A percentile compares a stretch with the other conserved stretches of the same genome.
phyloP scores from a whole-genome alignment of 2,113 vertebrate species.

The Perca schrenkii region DNA sequence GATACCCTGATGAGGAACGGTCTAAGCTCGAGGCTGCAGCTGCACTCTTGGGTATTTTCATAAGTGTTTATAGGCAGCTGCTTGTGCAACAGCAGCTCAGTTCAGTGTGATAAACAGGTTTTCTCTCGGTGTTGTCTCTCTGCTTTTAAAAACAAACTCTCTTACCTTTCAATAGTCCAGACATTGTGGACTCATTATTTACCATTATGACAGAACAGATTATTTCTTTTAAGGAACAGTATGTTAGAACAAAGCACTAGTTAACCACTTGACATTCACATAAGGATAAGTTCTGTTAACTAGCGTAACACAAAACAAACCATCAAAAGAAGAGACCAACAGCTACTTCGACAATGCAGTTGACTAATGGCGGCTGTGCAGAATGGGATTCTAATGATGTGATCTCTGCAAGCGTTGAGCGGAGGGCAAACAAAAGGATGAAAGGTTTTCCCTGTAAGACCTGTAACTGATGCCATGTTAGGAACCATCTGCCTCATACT shows the following conservation, averaged over 20 bases:
- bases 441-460: conserved; percentile 90
- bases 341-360: conserved; percentile 84
- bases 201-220: conserved; percentile 11
- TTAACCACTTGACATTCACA: conserved; percentile 80
- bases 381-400: conserved; percentile 91
- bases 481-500: conserved; percentile 93
- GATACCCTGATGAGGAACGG: conserved; percentile 47
- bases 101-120: conserved; percentile 54
- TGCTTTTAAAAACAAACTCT: conserved; percentile 49
- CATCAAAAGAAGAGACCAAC: conserved; percentile 83
- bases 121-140: conserved; percentile 33
- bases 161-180: conserved; percentile 39
- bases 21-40: conserved; percentile 59
- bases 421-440: conserved; percentile 85
- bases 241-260: conserved; percentile 3
- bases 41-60: conserved; percentile 57
- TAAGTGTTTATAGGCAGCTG: conserved; percentile 58
- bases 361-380: conserved; percentile 88
- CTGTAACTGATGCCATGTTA: conserved; percentile 94
- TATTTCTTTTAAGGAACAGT: background rate
- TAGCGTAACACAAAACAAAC: conserved; percentile 83
- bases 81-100: conserved; percentile 46
- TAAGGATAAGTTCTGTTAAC: conserved; percentile 81
- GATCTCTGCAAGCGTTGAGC: conserved; percentile 44
- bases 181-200: conserved; percentile 34